phyloP scores from a whole-genome alignment of 2,888 invertebrate species.

The Phalangium opilio region DNA sequence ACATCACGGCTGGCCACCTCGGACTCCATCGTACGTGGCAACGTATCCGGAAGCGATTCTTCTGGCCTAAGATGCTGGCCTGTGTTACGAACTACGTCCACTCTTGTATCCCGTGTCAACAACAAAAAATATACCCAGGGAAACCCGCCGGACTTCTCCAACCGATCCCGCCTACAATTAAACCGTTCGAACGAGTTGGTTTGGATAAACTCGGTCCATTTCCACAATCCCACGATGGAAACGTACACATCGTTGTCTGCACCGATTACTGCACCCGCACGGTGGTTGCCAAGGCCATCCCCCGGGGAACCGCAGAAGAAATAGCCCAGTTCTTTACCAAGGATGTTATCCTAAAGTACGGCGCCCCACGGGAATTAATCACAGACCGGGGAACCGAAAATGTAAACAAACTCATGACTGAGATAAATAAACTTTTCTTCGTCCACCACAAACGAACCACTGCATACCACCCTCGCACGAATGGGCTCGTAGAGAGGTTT shows the following conservation, averaged over 20 bases:
- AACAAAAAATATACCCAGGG: slow-evolving; percentile 2
- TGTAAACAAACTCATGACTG: slow-evolving; percentile 1
- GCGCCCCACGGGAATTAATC: slow-evolving; percentile 14
- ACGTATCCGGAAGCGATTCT: slow-evolving; percentile 1
- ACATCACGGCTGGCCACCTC: slow-evolving; percentile 9
- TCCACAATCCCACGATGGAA: slow-evolving; percentile 9
- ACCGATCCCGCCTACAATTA: slow-evolving; percentile 4
- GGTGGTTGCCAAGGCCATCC: slow-evolving; percentile 15
- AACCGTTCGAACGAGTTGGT: slow-evolving; percentile 3
- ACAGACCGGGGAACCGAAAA: slow-evolving; percentile 12
- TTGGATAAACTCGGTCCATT: slow-evolving; percentile 17
- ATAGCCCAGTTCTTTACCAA: slow-evolving; percentile 14
- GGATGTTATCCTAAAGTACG: slow-evolving; percentile 17
- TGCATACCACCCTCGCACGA: too few relatives aligned
- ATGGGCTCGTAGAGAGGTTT: slow-evolving; percentile 18
- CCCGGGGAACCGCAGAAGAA: too few relatives aligned
- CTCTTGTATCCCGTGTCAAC: slow-evolving; percentile 6
- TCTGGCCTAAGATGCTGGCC: slow-evolving; percentile 2
- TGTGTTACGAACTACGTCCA: slow-evolving; percentile 7
- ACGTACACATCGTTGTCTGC: slow-evolving; percentile 16
- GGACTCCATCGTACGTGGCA: slow-evolving; percentile 5
- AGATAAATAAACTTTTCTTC: neutral
- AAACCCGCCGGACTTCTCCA: slow-evolving; percentile 2
- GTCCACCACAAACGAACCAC: slow-evolving; percentile 13
- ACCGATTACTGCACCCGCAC: slow-evolving; percentile 15